Base-by-base conservation (phyloP, 2,888 invertebrate genomes). In the Campoletis raptor region DNA sequence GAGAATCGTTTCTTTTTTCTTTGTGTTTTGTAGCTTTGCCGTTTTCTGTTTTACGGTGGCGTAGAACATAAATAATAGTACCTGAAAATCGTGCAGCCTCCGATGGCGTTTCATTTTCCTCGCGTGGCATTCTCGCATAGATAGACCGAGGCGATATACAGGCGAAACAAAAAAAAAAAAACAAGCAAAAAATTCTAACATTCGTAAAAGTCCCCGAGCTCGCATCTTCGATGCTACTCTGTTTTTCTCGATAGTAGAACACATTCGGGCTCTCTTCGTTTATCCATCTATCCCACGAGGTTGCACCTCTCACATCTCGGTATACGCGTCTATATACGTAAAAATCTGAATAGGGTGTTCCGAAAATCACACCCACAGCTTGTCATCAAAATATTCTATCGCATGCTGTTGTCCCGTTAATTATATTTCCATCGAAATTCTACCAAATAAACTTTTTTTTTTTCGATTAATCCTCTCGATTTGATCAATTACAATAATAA, bases 271-370 rank as follows among this genome's bases (percentile, higher is more conserved):
- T 72, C 54, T 57, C 48, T 48, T 72, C 72, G 52, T 52, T 66
- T 67, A 78, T 83, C 72, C 72, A 72, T 83, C 66, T 83, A 83
- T 72, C 78, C 61, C 18, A 30, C 36, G 52, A 30, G 72, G 52
- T 72, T 52, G 48, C 72, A 72, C 52, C 69, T 69, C 70, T 67
- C 66, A 7, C 66, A n/a, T n/a, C 21, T 21, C 36, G 18, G 48
- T 42, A n/a, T 30, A 42, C 42, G 61, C 42, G 4, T 21, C 2
- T 12, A 61, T 57, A 54, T 54, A 54, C 45, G 54, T 54, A n/a
- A 7, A 24, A 9, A 21, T 7, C 5, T 61, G 6, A 15, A 61
- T 30, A 61, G 61, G 61, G 61, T 61, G 61, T 30, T 30, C 30
- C 15, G 30, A 30, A 30, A 61, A 30, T 61, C 61, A 7, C 30